Conservation (phyloP, 1,140 invertebrate species). For the Batillaria attramentaria region DNA sequence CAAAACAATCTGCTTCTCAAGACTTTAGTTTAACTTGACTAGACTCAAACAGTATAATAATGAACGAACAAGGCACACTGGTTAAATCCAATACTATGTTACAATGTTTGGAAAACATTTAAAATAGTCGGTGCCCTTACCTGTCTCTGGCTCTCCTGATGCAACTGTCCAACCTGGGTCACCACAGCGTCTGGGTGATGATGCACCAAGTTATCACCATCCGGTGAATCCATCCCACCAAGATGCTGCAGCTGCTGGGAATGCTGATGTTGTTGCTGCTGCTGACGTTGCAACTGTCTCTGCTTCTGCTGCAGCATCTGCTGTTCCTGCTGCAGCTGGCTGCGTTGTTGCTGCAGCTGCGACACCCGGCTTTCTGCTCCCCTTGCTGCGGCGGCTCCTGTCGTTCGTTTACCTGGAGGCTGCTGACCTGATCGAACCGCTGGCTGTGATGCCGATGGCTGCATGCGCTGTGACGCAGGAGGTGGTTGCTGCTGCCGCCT, state of each 20-base stretch:
- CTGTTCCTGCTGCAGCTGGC: slow-evolving; percentile 2
- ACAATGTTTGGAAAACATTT: too few species aligned
- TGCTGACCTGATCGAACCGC: background rate
- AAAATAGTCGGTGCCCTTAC: background rate
- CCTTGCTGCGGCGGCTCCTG: background rate
- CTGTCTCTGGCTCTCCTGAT: slow-evolving; percentile 22
- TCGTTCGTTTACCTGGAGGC: background rate
- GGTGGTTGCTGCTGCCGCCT: background rate
- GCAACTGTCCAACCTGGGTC: slow-evolving; percentile 23
- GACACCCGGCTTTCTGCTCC: background rate
- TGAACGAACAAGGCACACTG: too few species aligned
- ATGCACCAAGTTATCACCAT: slow-evolving; percentile 13
- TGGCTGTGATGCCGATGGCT: background rate
- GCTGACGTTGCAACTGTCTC: background rate
- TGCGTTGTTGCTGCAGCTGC: slow-evolving; percentile 13
- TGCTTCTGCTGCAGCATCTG: background rate
- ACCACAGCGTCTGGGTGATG: slow-evolving; percentile 14
- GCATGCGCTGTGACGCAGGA: background rate
- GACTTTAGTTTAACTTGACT: too few species aligned
- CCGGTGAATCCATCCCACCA: slow-evolving; percentile 2
- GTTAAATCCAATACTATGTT: too few species aligned
- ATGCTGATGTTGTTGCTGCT: slow-evolving; percentile 13
- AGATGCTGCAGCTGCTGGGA: background rate
- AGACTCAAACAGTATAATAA: too few species aligned
- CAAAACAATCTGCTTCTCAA: too few species aligned